Percentiles rank a stretch among this genome's conserved stretches.
These are phyloP conservation scores for Sebastes miniatus DNA, from an alignment of 2,797 vertebrate species.

Conservation along the genomic window DNA sequence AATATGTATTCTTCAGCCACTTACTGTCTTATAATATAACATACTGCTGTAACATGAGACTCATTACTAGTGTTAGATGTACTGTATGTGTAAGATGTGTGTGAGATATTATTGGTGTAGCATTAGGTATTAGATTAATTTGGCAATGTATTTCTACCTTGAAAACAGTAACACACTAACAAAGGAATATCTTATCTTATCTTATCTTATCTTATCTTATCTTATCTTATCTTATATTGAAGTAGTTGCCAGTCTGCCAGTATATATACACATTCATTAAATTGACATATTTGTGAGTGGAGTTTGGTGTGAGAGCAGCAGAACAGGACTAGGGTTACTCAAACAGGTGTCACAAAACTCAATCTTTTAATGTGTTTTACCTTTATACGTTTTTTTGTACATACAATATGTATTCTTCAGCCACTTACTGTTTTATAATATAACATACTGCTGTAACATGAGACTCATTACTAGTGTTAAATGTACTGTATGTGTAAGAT, in stretches of 20 bases:
- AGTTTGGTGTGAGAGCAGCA: neutral
- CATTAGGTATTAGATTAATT: neutral
- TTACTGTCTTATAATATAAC: neutral
- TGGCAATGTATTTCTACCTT: neutral
- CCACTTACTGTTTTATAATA: neutral
- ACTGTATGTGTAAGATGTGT: neutral
- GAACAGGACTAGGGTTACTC: too few species aligned
- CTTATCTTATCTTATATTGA: neutral
- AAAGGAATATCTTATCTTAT: too few species aligned
- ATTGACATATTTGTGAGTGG: neutral
- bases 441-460: neutral
- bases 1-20: neutral
- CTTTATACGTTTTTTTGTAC: neutral
- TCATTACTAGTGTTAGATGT: neutral
- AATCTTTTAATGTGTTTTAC: neutral
- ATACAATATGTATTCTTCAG: neutral
- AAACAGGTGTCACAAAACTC: neutral
- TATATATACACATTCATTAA: neutral
- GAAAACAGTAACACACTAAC: too few species aligned
- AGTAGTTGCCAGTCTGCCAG: neutral
- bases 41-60: neutral
- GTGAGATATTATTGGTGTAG: neutral
- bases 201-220: too few species aligned
- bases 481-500: neutral
- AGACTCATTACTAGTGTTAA: neutral